Evolutionary conservation across 2,797 vertebrate species (phyloP).

Genomic region (Sparus aurata): DNA sequence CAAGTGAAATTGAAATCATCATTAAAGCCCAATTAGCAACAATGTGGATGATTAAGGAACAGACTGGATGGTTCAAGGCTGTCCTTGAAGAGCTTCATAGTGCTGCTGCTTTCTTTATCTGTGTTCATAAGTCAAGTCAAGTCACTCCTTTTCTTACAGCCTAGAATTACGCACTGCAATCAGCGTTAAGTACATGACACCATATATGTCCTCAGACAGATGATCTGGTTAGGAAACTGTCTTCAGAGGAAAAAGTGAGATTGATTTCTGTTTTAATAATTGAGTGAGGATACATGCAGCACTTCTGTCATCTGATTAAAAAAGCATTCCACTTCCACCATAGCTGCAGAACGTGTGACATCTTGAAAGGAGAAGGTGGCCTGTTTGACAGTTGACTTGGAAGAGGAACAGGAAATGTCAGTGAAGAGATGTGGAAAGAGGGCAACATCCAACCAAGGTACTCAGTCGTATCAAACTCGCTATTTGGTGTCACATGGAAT

Average conservation of each 20-base stretch:
- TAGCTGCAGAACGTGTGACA: no score
- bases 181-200: no score
- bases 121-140: not conserved
- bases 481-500: no score
- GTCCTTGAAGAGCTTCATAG: not conserved
- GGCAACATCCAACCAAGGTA: not conserved
- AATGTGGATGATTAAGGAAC: not conserved
- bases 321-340: no score
- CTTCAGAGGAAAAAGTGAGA: not conserved
- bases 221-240: no score
- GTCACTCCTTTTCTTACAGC: not conserved
- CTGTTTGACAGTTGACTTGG: not conserved
- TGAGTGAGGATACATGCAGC: no score
- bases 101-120: not conserved
- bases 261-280: no score
- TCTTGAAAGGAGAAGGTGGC: no score
- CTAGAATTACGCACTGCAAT: not conserved
- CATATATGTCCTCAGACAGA: not conserved
- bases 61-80: not conserved
- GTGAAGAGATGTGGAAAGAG: not conserved
- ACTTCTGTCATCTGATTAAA: no score
- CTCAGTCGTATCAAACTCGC: not conserved
- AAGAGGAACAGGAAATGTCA: not conserved
- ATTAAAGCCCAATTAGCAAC: not conserved
- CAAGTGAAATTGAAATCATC: not conserved